Base-by-base conservation (phyloP, 2,888 invertebrate genomes). In the Polymixis lichenea region DNA sequence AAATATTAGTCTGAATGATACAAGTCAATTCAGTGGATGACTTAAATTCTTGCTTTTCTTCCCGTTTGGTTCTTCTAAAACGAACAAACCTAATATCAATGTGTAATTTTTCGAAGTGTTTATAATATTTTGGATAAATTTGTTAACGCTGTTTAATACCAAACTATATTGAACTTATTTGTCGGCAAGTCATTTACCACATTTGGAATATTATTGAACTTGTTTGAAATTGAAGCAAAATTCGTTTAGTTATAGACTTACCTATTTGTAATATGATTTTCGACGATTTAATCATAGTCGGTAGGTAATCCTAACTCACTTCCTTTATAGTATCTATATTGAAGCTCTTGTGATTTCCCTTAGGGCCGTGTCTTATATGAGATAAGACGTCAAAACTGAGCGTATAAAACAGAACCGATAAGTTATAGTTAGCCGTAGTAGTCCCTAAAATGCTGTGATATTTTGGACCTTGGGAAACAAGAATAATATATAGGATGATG, bases 341-440 rank as follows among this genome's bases (percentile, higher is more conserved):
- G 75, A 82, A 77, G 78, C 73, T 62, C 53, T 68, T 53, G 19
- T 89, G 89, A 90, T 90, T 90, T 90, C 90, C 90, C 90, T 69
- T 13, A 77, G 84, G 90, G 71, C 75, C 28, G 38, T 76, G 70
- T 80, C 83, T 74, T 86, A 81, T 82, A 83, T 78, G 69, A 80
- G 86, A 84, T 86, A 90, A 86, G 80, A 84, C 80, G 85, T 88
- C 86, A 89, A 85, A 88, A 86, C 65, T 69, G 72, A 76, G 64
- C 65, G 64, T 72, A 78, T 73, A 76, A 75, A 78, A 73, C 56
- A 71, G 64, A 75, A 73, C 71, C 77, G 49, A 77, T 84, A 72
- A 81, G 71, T 75, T 80, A 84, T 80, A 62, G 78, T 81, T 32
- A 32, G 46, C 19, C 2, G 11, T 32, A 25, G 28, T 49, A 60